Percentiles rank a stretch among this genome's conserved stretches.
These are phyloP conservation scores for Leucoraja ocellata DNA, from an alignment of 2,797 vertebrate genomes.

Conservation along the genomic window DNA sequence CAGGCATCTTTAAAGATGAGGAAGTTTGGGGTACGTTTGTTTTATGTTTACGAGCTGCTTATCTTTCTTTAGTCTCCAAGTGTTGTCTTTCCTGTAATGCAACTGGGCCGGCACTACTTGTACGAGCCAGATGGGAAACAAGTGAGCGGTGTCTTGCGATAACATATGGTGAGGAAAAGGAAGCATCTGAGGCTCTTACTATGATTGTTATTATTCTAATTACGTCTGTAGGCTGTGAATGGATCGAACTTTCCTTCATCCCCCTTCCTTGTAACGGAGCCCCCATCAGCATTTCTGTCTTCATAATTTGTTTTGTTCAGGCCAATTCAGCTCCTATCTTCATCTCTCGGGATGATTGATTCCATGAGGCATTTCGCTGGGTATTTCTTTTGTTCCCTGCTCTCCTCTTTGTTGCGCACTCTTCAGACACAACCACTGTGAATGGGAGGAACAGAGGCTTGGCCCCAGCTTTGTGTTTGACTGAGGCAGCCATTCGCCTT, in stretches of 20 bases:
- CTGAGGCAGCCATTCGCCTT: neutral
- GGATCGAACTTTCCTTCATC: slow-evolving; percentile 4
- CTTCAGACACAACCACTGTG: neutral
- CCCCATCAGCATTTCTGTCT: neutral
- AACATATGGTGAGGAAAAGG: slow-evolving; percentile 37
- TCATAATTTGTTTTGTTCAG: neutral
- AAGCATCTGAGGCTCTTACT: slow-evolving; percentile 28
- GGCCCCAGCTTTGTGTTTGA: slow-evolving; percentile 7
- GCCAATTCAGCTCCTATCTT: neutral
- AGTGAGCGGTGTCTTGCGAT: slow-evolving; percentile 5
- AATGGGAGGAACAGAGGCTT: neutral
- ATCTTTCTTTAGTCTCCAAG: neutral
- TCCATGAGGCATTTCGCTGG: neutral
- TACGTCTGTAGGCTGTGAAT: neutral
- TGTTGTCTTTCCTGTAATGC: slow-evolving; percentile 23
- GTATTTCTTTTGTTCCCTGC: neutral
- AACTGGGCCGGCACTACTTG: neutral
- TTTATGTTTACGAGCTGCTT: neutral
- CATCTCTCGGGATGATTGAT: slow-evolving; percentile 9
- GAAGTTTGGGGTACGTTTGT: neutral
- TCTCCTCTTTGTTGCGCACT: neutral
- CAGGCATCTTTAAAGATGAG: neutral
- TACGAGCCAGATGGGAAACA: slow-evolving; percentile 1
- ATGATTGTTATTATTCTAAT: slow-evolving; percentile 23
- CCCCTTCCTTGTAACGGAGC: neutral